Evolutionary conservation across 1,140 invertebrate genomes (phyloP), one percentile per base, ranked within the genome.

Genomic region (Lamellibrachia luymesi): DNA sequence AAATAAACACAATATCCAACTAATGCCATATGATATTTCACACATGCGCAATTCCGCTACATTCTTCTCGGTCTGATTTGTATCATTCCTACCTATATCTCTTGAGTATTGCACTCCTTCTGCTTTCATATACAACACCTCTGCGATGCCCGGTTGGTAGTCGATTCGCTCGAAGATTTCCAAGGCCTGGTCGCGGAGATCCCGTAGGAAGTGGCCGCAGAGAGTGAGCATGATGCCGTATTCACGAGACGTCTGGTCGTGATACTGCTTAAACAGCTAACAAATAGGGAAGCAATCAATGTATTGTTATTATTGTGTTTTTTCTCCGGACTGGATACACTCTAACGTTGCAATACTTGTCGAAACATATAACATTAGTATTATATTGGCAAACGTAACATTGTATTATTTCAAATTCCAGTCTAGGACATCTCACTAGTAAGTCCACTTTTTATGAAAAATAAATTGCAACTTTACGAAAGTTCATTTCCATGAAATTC

Each of bases 61-160:
- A 25, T 10, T 8, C 38, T 51, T 22, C 92, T 8, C n/a, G 8
- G 17, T 49, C 22, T 49, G 25, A 49, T 22, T 25, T 13, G 25
- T 13, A 25, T 49, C 38, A 17, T 27, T 38, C 93, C 89, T 93
- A 94, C 94, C 92, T 22, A 94, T 94, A 92, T 94, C 94, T 22
- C 89, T 51, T 51, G 93, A 52, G 92, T 94, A 94, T 91, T 94
- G 94, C 22, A 94, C 92, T 51, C 93, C 94, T 89, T 94, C 94
- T 17, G 92, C 94, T 51, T 93, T 50, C 51, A 93, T 93, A 92
- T 94, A 94, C 25, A 93, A 92, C 2, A 94, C 94, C 52, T 94
- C 90, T 13, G 94, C 94, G 91, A 94, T 80, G 6, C 93, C 94
- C 90, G 92, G 90, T 51, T 93, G 92, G 92, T 94, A 93, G 10